phyloP scores from a whole-genome alignment of 2,797 vertebrate species.

The Craterocephalus amniculus region DNA sequence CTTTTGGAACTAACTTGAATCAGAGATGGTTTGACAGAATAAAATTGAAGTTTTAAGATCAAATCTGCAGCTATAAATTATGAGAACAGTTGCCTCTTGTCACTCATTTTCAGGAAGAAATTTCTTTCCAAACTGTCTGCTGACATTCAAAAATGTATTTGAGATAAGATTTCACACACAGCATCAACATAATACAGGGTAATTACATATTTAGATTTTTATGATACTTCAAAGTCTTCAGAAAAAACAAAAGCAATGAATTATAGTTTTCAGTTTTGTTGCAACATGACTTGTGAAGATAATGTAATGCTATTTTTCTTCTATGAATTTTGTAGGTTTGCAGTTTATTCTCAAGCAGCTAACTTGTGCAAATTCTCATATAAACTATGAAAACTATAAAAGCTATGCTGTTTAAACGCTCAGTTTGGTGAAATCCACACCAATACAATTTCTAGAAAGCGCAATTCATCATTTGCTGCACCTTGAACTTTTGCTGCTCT shows the following conservation, averaged over 20 bases:
- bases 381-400: conserved; percentile 39
- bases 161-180: conserved; percentile 48
- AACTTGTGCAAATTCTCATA: conserved; percentile 27
- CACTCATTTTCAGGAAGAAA: conserved; percentile 26
- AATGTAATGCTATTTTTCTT: not conserved
- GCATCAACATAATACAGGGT: conserved; percentile 28
- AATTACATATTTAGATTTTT: conserved; percentile 45
- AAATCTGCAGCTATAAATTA: conserved; percentile 26
- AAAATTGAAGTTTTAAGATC: conserved; percentile 15
- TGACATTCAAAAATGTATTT: conserved; percentile 70
- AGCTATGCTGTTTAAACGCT: conserved; percentile 33
- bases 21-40: conserved; percentile 5
- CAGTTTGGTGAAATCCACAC: conserved; percentile 42
- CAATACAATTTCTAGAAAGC: conserved; percentile 35
- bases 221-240: not conserved
- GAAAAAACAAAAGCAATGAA: not conserved
- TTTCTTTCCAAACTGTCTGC: conserved; percentile 45
- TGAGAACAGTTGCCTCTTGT: conserved; percentile 5
- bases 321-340: conserved; percentile 32
- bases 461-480: conserved; percentile 41
- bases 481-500: conserved; percentile 26
- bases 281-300: no score
- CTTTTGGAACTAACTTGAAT: conserved; percentile 6
- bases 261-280: no score
- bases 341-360: conserved; percentile 23